Evolutionary conservation across 1,140 invertebrate species (phyloP).

Genomic region (Caenorhabditis elegans): WBcel235 BX284602.5:6466501-6467000

Average conservation of each 20-base stretch:
- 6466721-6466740: background rate
- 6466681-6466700: background rate
- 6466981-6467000: too few relatives aligned
- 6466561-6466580: background rate
- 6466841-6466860: too few relatives aligned
- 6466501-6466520: background rate
- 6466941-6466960: too few relatives aligned
- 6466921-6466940: too few relatives aligned
- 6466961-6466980: too few relatives aligned
- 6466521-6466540: constrained; percentile 6
- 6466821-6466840: too few relatives aligned
- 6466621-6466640: background rate
- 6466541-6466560: background rate
- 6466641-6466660: background rate
- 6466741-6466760: too few relatives aligned
- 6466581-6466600: background rate
- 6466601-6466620: background rate
- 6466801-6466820: too few relatives aligned
- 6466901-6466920: too few relatives aligned
- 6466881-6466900: too few relatives aligned
- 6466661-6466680: background rate
- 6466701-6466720: background rate
- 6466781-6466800: too few relatives aligned
- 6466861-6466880: too few relatives aligned
- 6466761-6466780: background rate